Conservation (phyloP, 2,113 vertebrate genomes). For the Nibea albiflora region DNA sequence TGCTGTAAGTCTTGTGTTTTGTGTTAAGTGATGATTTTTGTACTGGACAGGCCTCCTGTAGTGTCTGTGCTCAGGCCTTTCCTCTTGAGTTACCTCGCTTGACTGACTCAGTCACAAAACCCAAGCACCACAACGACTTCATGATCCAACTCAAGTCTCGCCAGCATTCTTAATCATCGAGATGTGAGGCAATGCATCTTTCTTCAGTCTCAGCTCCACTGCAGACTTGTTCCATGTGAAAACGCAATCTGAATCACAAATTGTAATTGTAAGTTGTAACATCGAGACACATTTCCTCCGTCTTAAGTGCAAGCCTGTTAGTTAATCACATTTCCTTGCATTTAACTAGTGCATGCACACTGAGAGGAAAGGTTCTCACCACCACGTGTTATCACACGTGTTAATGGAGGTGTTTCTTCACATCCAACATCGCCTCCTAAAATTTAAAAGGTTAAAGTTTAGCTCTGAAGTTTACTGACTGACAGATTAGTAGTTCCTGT, state of each 20-base stretch:
- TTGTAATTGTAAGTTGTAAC: background rate
- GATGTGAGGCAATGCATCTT: background rate
- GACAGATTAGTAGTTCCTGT: too few species aligned
- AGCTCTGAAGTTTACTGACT: background rate
- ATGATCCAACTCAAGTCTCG: background rate
- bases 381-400: too few species aligned
- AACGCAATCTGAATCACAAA: background rate
- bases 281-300: background rate
- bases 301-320: constrained; percentile 1
- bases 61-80: too few species aligned
- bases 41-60: too few species aligned
- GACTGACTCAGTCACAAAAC: background rate
- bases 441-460: background rate
- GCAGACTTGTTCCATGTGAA: background rate
- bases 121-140: background rate
- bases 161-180: background rate
- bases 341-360: background rate
- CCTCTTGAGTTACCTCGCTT: too few species aligned
- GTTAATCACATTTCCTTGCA: constrained; percentile 10
- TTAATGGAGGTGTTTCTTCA: constrained; percentile 25
- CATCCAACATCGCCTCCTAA: background rate
- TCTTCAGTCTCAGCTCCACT: background rate
- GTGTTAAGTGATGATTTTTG: too few species aligned
- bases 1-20: too few species aligned
- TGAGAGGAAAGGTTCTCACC: background rate